These are phyloP conservation scores for Serripes groenlandicus DNA, from an alignment of 2,888 invertebrate genomes.

Conservation along the genomic window DNA sequence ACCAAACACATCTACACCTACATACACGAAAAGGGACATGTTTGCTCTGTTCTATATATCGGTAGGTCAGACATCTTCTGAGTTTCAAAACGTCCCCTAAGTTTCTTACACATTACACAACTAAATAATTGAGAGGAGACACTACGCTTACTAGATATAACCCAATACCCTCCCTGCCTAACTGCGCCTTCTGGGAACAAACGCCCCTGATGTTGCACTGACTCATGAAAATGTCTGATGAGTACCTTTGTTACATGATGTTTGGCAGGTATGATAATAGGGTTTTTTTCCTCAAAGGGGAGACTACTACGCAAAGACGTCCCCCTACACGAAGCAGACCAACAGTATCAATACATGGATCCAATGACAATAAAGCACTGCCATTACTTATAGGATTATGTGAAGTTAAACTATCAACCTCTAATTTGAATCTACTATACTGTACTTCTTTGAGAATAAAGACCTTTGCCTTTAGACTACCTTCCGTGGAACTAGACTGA, in stretches of 20 bases:
- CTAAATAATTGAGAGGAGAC: conserved; percentile 25
- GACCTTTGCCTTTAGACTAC: neutral
- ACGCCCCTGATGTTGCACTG: conserved; percentile 46
- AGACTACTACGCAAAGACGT: neutral
- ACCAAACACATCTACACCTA: conserved; percentile 87
- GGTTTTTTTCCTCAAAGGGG: conserved; percentile 28
- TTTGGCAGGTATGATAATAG: conserved; percentile 46
- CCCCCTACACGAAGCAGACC: conserved; percentile 17
- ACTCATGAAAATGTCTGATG: conserved; percentile 34
- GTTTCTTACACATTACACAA: conserved; percentile 32
- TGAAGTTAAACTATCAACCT: neutral
- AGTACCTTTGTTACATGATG: conserved; percentile 38
- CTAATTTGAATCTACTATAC: neutral
- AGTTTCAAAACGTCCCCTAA: neutral
- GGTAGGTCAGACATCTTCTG: conserved; percentile 54
- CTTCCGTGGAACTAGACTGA: neutral
- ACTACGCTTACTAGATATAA: conserved; percentile 26
- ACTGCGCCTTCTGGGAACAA: conserved; percentile 48
- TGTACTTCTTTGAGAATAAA: neutral
- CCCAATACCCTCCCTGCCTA: conserved; percentile 39
- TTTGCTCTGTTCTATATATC: conserved; percentile 8
- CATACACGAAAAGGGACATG: conserved; percentile 44
- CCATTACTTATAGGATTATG: neutral
- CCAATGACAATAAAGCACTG: neutral
- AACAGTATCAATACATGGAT: conserved; percentile 9